Evolutionary conservation across 2,888 invertebrate genomes (phyloP), one percentile per base, ranked within the genome.

Genomic region (Xylota sylvarum): DNA sequence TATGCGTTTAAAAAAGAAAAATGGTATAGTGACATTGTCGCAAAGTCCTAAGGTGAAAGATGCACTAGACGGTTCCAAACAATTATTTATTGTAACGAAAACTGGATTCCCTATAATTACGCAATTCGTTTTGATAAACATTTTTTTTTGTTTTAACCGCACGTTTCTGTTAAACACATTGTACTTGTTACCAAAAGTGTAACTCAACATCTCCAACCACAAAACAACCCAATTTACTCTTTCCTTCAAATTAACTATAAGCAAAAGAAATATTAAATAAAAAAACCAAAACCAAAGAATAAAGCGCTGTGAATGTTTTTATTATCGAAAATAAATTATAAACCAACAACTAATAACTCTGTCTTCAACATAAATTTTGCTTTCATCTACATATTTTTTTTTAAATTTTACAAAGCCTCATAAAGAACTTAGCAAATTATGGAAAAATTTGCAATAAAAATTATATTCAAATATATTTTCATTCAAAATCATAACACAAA

Each of bases 271-370:
- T 4, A n/a, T 55, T 32, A 19, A 9, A 32, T 23, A 19, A 35
- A 55, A 6, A 10, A 9, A 60, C 17, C 35, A 58, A 35, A 32
- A 32, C 23, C 12, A 46, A 19, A 52, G 14, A 40, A 55, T 40
- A 27, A 40, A 37, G 27, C 30, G 14, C 30, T 69, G 37, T 27
- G 40, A 55, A 52, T 55, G 43, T 46, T 65, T 70, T 82, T 70
- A 58, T 76, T 82, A 56, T 70, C 12, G 19, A 70, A 70, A 76
- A 77, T 77, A 72, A 82, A 70, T 77, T 77, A 76, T 40, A 67
- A n/a, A 72, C 64, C 72, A 76, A 81, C 17, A 65, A 56, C 40
- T 43, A 50, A 48, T 56, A 65, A 50, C 19, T 65, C 50, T 12
- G 10, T 32, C 6, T 35, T 23, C 19, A 74, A 46, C 58, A 67